A percentile compares a stretch with the other conserved stretches of the same genome.
Conservation (phyloP, 2,888 invertebrate genomes). For the Acrocyrtus sp. region DNA sequence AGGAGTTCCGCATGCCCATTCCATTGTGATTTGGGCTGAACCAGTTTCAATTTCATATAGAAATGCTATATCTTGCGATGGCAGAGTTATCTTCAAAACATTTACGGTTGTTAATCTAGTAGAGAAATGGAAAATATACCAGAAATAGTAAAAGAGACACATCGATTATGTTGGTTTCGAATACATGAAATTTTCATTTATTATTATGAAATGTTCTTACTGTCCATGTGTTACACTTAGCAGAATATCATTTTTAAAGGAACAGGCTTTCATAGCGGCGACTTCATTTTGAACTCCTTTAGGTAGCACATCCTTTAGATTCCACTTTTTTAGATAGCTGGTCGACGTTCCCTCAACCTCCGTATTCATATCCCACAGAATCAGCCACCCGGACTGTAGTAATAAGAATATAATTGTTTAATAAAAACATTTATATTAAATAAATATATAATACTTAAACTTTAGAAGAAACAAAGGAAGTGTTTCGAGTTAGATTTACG, state of each 20-base stretch:
- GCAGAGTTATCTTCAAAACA: not conserved
- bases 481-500: not conserved
- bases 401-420: too few relatives aligned
- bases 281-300: constrained; percentile 1
- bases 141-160: too few relatives aligned
- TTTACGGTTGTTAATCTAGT: not conserved
- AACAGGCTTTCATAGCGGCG: not conserved
- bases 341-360: constrained; percentile 1
- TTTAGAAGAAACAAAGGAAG: not conserved
- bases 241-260: not conserved
- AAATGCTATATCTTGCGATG: not conserved
- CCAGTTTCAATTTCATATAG: not conserved
- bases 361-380: constrained; percentile 10
- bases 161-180: too few relatives aligned
- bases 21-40: not conserved
- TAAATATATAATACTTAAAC: not conserved
- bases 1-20: constrained; percentile 12
- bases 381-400: not conserved
- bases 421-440: not conserved
- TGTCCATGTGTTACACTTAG: not conserved
- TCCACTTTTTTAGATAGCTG: not conserved
- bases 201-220: too few relatives aligned
- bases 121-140: not conserved
- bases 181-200: too few relatives aligned
- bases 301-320: not conserved